These are phyloP conservation scores for Spondyliosoma cantharus DNA, from an alignment of 2,797 vertebrate species.

Conservation along the genomic window DNA sequence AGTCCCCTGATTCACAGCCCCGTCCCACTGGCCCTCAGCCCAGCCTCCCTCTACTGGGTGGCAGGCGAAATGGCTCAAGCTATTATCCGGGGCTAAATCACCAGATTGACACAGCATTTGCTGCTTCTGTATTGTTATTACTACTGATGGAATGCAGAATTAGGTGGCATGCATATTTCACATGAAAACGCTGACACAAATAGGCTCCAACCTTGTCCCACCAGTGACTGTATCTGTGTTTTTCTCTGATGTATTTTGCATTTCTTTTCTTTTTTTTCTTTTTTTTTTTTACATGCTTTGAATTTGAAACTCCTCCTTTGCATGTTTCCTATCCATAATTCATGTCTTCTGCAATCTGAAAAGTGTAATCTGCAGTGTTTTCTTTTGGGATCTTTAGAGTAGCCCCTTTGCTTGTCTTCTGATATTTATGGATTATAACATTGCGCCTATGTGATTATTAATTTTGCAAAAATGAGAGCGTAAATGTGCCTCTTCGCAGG, in stretches of 20 bases:
- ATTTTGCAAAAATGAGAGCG: conserved; percentile 10
- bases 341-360: conserved; percentile 59
- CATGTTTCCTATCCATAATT: conserved; percentile 69
- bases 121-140: conserved; percentile 41
- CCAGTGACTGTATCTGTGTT: conserved; percentile 52
- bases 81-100: conserved; percentile 64
- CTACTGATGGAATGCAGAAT: conserved; percentile 67
- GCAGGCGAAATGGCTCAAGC: conserved; percentile 52
- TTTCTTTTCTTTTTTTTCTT: conserved; percentile 15
- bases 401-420: conserved; percentile 20
- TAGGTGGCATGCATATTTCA: conserved; percentile 52
- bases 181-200: conserved; percentile 49
- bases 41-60: conserved; percentile 69
- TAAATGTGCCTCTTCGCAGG: conserved; percentile 1
- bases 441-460: conserved; percentile 16
- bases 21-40: conserved; percentile 58
- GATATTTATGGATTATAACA: conserved; percentile 16
- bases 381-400: conserved; percentile 38
- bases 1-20: conserved; percentile 61
- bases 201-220: conserved; percentile 57
- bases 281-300: conserved; percentile 42
- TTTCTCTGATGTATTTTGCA: conserved; percentile 69
- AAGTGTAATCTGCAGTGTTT: conserved; percentile 50
- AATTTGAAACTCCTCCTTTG: conserved; percentile 65
- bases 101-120: conserved; percentile 43